phyloP scores from a whole-genome alignment of 2,888 invertebrate genomes.

The Campoplex capitator region DNA sequence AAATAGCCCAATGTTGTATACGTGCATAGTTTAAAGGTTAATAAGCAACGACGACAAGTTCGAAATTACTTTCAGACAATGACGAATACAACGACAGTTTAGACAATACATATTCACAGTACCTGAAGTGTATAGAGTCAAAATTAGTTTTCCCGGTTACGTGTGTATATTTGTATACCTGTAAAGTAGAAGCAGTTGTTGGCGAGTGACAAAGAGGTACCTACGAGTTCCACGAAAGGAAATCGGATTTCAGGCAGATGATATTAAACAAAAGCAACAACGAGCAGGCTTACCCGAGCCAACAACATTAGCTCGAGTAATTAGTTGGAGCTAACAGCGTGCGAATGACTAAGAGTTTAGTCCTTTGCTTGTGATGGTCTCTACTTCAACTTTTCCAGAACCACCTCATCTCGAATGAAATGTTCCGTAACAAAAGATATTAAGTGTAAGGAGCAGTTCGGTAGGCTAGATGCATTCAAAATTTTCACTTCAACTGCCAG shows the following conservation, averaged over 20 bases:
- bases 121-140: slow-evolving; percentile 6
- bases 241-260: slow-evolving; percentile 18
- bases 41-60: slow-evolving; percentile 35
- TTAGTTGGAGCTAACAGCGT: slow-evolving; percentile 17
- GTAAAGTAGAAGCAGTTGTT: slow-evolving; percentile 25
- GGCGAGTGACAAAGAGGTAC: slow-evolving; percentile 27
- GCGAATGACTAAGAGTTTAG: slow-evolving; percentile 6
- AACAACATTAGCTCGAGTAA: slow-evolving; percentile 28
- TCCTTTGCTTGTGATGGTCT: slow-evolving; percentile 1
- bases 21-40: slow-evolving; percentile 6
- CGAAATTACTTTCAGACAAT: slow-evolving; percentile 46
- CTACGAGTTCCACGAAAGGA: slow-evolving; percentile 9
- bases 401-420: background rate
- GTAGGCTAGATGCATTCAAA: background rate
- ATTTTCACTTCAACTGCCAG: background rate
- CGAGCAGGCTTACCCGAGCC: background rate
- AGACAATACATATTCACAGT: slow-evolving; percentile 38
- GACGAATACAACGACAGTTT: slow-evolving; percentile 30
- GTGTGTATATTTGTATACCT: slow-evolving; percentile 12
- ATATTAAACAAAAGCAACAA: slow-evolving; percentile 37
- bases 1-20: background rate
- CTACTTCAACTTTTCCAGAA: slow-evolving; percentile 5
- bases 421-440: background rate
- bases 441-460: background rate
- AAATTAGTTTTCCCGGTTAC: slow-evolving; percentile 43